Conservation (phyloP, 2,888 invertebrate species). For the Apodemia hepburni region DNA sequence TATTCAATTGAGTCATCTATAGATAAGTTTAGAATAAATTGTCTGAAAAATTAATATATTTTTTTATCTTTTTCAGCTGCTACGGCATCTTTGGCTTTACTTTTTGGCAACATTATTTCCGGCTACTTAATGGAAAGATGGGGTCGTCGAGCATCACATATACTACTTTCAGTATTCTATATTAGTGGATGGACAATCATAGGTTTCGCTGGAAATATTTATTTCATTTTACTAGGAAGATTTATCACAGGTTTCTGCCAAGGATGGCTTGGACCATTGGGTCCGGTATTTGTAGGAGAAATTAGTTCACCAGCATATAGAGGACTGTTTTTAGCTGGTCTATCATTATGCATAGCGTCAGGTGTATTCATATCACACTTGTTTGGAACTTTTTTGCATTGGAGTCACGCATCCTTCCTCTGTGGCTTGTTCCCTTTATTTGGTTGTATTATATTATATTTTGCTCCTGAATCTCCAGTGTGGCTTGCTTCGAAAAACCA, state of each 20-base stretch:
- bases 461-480: conserved; percentile 84
- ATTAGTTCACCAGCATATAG: conserved; percentile 80
- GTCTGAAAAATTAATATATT: neutral
- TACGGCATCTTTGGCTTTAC: conserved; percentile 80
- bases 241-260: conserved; percentile 78
- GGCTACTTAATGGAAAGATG: conserved; percentile 81
- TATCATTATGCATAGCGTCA: conserved; percentile 81
- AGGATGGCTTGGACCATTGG: conserved; percentile 79
- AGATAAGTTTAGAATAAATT: neutral
- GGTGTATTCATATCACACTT: conserved; percentile 84
- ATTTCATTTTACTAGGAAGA: conserved; percentile 73
- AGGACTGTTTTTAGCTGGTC: conserved; percentile 81
- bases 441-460: conserved; percentile 73
- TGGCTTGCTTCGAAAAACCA: conserved; percentile 83
- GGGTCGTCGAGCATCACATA: conserved; percentile 78
- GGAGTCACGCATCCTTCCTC: conserved; percentile 79
- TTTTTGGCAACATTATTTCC: conserved; percentile 80
- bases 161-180: conserved; percentile 74
- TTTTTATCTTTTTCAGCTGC: conserved; percentile 70
- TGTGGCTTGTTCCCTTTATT: conserved; percentile 76
- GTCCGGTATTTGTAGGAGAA: conserved; percentile 81
- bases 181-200: conserved; percentile 81
- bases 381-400: conserved; percentile 82
- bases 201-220: conserved; percentile 68
- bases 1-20: neutral